Percentiles rank a stretch among this genome's conserved stretches.
Conservation (phyloP, 2,888 invertebrate genomes). For the Tetheella fluctuosa region DNA sequence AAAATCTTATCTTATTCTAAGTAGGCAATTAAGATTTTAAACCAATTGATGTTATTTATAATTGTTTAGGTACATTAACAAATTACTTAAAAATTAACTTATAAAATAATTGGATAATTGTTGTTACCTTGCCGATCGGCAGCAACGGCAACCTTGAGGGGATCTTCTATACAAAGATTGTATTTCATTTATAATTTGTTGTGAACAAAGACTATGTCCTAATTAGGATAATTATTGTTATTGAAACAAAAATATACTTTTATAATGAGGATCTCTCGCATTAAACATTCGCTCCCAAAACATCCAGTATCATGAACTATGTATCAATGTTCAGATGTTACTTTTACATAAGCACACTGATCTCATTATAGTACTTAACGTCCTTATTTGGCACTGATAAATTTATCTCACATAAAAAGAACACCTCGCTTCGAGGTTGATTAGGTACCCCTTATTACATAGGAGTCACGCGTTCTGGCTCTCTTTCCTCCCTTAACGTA, state of each 20-base stretch:
- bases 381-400: constrained; percentile 5
- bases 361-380: background rate
- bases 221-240: no score
- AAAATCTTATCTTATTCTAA: no score
- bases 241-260: no score
- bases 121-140: no score
- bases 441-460: constrained; percentile 50
- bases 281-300: background rate
- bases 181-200: no score
- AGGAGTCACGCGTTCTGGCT: constrained; percentile 69
- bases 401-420: constrained; percentile 18
- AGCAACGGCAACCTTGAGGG: no score
- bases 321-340: background rate
- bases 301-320: background rate
- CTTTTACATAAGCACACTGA: background rate
- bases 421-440: background rate
- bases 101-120: background rate
- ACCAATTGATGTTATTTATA: no score
- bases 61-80: no score
- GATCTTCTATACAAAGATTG: no score
- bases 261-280: background rate
- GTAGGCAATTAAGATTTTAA: no score
- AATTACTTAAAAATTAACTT: no score
- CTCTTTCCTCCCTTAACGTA: constrained; percentile 67
- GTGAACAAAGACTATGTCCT: no score